Base-by-base conservation (phyloP, 2,797 vertebrate species). In the Amblyraja radiata region DNA sequence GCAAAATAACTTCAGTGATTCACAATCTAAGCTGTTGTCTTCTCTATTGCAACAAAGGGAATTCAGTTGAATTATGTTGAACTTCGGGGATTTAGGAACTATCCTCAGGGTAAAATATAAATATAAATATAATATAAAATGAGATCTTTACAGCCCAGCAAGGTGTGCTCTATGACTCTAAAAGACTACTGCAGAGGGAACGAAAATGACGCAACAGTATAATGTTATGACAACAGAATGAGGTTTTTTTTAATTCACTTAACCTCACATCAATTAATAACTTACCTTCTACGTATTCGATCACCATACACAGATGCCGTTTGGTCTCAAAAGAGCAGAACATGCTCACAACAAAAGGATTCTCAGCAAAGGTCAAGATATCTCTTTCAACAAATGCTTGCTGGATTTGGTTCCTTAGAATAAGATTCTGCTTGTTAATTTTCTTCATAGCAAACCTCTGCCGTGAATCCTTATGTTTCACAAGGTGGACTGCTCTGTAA, bases 371-470 rank as follows among this genome's bases (percentile, higher is more conserved):
- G 0, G 98, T 99, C 93, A 99, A 95, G 95, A 99, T 99, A 95
- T 99, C 98, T 0, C 98, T 96, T 93, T 99, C 98, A 94, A 99
- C 98, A 16, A 99, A 99, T 81, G 98, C 98, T 96, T 99, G 98
- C 94, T 99, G 98, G 96, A 99, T 97, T 96, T 99, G 98, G 95
- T 99, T 99, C 94, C 98, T 96, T 91, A 99, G 96, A 94, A 99
- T 98, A 92, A 99, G 96, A 96, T 99, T 99, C 96, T 99, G 98
- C 93, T 99, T 99, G 97, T 99, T 99, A 96, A 99, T 98, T 96
- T 99, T 99, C 96, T 99, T 99, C 98, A 99, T 98, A 94, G 98
- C 98, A 94, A 99, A 99, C n/a, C 98, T 97, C 93, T 99, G 98
- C 13, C 98, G 96, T 1, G 98, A 99, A 93, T 97, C 97, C 93